Evolutionary conservation across 2,113 vertebrate species (phyloP), one percentile per base, ranked within the genome.

Genomic region (Periophthalmodon schlosseri): DNA sequence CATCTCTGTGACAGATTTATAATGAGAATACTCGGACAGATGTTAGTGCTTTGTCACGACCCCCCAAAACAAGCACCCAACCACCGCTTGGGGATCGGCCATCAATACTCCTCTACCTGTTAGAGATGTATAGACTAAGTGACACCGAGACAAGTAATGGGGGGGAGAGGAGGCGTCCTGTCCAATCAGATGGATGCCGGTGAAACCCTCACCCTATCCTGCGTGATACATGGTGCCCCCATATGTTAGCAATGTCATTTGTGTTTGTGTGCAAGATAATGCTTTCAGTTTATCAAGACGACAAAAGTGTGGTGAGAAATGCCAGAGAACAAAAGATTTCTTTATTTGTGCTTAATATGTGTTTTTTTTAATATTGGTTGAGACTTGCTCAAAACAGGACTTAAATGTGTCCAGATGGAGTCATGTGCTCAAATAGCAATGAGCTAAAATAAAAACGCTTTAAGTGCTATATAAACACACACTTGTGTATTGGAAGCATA

Each of bases 31-130:
- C 78, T 54, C 68, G 88, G 90, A 90, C 90, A 91, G 86, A 89
- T 92, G 89, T 89, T 90, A 80, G 77, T 82, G 81, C 79, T 87
- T 82, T 80, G 79, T 82, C 73, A 50, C 74, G 60, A 92, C 86
- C 89, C 83, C 39, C 78, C 23, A 60, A 75, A 83, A 87, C 85
- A 84, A 63, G 69, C 84, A 79, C 79, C 5, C 78, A 71, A 76
- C 76, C 75, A 85, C 79, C 69, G 20, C 76, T 63, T 74, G 77
- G 84, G 82, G 88, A 86, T 82, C 76, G 73, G 68, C 74, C 83
- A 87, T 91, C 87, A 90, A 91, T 89, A 87, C 80, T 74, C 44
- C 76, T 81, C 81, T 81, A 89, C 85, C 87, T 82, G 85, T 81
- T 77, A 66, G 76, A 80, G 74, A 0, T 5, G 68, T 73, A 24